A percentile compares a stretch with the other conserved stretches of the same genome.
Evolutionary conservation across 1,140 invertebrate genomes (phyloP).

Genomic region (Pseudomyrmex sp.): DNA sequence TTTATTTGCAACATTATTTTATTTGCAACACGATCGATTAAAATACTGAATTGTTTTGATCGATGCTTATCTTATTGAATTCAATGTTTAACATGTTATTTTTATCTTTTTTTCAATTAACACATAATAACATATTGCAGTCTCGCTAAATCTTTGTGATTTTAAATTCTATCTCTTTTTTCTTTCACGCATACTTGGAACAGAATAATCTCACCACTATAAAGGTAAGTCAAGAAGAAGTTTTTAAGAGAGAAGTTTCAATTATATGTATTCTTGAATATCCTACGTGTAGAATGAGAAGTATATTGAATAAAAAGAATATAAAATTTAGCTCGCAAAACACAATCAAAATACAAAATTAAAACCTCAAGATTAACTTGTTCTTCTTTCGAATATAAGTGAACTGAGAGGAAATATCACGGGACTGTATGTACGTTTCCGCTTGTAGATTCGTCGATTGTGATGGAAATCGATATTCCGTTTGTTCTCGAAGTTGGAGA

Average conservation of each 20-base stretch:
- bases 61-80: background rate
- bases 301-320: background rate
- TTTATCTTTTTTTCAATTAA: no score
- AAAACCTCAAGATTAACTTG: background rate
- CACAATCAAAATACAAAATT: background rate
- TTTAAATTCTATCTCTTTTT: constrained; percentile 32
- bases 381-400: background rate
- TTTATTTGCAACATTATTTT: background rate
- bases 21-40: background rate
- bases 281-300: background rate
- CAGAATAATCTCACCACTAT: constrained; percentile 90
- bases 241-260: background rate
- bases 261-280: no score
- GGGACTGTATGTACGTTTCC: constrained; percentile 9
- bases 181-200: constrained; percentile 72
- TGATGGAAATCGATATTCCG: background rate
- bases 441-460: background rate
- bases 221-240: constrained; percentile 86
- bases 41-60: background rate
- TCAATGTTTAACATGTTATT: background rate
- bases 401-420: background rate
- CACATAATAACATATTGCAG: background rate
- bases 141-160: background rate
- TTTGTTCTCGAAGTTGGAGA: background rate
- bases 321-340: background rate